Conservation (phyloP, 2,797 vertebrate species). For the Tadarida brasiliensis region DNA sequence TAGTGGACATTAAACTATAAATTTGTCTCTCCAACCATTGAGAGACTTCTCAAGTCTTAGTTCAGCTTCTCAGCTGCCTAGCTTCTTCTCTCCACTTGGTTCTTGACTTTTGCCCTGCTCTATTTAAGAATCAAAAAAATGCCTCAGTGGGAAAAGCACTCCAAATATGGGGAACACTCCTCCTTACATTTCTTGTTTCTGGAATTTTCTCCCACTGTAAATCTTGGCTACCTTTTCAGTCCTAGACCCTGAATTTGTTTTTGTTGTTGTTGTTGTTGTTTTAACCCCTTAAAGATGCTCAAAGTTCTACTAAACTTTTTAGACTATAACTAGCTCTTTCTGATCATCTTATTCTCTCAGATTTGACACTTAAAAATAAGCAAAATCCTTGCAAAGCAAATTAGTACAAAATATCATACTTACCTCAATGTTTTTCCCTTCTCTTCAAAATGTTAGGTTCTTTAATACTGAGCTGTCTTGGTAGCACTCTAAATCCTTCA, state of each 20-base stretch:
- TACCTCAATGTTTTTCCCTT: not conserved
- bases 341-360: not conserved
- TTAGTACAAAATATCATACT: not conserved
- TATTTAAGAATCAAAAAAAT: slow-evolving; percentile 12
- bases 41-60: not conserved
- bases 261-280: not conserved
- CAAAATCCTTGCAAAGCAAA: not conserved
- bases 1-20: not conserved
- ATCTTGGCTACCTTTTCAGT: not conserved
- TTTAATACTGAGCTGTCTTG: not conserved
- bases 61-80: not conserved
- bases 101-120: not conserved
- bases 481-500: not conserved
- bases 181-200: not conserved
- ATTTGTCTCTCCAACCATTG: not conserved
- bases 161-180: not conserved
- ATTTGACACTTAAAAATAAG: not conserved
- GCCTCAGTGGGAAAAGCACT: not conserved
- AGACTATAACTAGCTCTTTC: not conserved
- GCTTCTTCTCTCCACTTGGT: not conserved
- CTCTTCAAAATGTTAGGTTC: not conserved
- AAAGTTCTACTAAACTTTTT: not conserved
- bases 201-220: not conserved
- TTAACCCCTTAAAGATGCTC: not conserved
- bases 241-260: not conserved